Conservation (phyloP, 2,888 invertebrate species). For the Tromatobia lineatoria region DNA sequence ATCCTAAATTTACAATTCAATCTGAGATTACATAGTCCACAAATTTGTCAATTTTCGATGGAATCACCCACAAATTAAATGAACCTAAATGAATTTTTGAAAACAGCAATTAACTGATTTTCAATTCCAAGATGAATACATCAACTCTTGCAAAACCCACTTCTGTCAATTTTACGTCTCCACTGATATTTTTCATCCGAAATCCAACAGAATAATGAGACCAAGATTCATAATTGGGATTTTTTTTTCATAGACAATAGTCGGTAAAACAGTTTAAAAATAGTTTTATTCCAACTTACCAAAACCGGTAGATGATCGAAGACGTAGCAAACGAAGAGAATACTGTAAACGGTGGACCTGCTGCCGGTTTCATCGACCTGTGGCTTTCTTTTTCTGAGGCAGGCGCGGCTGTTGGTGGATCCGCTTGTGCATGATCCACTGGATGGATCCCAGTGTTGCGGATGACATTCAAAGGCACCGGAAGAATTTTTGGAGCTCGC, state of each 20-base stretch:
- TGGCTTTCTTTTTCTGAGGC: slow-evolving; percentile 83
- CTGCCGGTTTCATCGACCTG: slow-evolving; percentile 85
- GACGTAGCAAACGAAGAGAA: slow-evolving; percentile 87
- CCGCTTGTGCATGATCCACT: slow-evolving; percentile 87
- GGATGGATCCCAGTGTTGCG: slow-evolving; percentile 85
- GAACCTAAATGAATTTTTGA: too few relatives aligned
- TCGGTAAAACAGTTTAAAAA: slow-evolving; percentile 19
- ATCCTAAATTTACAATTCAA: too few relatives aligned
- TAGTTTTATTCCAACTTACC: slow-evolving; percentile 83
- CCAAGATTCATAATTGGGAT: not conserved
- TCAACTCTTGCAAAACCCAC: not conserved
- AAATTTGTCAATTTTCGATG: too few relatives aligned
- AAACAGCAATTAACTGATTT: not conserved
- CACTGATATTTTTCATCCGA: not conserved
- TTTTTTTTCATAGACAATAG: too few relatives aligned
- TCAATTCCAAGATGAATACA: not conserved
- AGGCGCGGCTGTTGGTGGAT: slow-evolving; percentile 87
- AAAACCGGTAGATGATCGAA: slow-evolving; percentile 88
- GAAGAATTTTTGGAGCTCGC: slow-evolving; percentile 83
- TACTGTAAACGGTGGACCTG: slow-evolving; percentile 85
- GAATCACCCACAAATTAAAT: too few relatives aligned
- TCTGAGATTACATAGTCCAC: too few relatives aligned
- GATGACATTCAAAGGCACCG: slow-evolving; percentile 82
- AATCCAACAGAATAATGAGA: not conserved
- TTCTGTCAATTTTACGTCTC: not conserved